Conservation (phyloP, 2,797 vertebrate genomes). For the Anniella stebbinsi region DNA sequence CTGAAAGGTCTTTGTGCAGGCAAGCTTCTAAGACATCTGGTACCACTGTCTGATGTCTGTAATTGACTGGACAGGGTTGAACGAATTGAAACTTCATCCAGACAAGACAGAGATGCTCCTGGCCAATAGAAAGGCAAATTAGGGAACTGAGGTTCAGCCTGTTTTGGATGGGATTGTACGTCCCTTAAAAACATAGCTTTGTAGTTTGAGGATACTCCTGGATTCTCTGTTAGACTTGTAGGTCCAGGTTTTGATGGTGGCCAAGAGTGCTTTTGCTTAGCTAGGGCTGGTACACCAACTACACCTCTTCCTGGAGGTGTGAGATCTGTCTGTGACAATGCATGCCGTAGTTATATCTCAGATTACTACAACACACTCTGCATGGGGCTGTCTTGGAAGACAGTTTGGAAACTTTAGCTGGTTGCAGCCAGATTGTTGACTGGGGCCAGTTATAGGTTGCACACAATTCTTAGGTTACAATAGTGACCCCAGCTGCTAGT, state of each 20-base stretch:
- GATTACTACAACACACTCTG: not conserved
- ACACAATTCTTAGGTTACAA: not conserved
- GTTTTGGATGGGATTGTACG: not conserved
- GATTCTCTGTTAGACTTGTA: not conserved
- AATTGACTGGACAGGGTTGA: not conserved
- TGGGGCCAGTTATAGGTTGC: not conserved
- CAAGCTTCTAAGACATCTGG: not conserved
- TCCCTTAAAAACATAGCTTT: not conserved
- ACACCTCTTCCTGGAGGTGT: not conserved
- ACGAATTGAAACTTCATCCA: not conserved
- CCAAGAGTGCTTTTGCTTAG: not conserved
- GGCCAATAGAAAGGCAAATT: not conserved
- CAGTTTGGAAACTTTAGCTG: not conserved
- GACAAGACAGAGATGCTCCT: not conserved
- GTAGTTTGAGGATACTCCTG: not conserved
- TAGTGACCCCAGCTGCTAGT: not conserved
- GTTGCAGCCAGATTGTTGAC: not conserved
- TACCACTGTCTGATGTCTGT: not conserved
- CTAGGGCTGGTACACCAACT: not conserved
- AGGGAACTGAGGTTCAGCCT: not conserved
- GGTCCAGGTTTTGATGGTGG: not conserved
- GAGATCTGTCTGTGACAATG: not conserved
- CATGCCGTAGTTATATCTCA: not conserved
- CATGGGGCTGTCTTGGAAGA: not conserved
- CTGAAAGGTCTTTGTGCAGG: slow-evolving; percentile 6